Evolutionary conservation across 2,113 vertebrate species (phyloP).

Genomic region (Misgurnus anguillicaudatus): DNA sequence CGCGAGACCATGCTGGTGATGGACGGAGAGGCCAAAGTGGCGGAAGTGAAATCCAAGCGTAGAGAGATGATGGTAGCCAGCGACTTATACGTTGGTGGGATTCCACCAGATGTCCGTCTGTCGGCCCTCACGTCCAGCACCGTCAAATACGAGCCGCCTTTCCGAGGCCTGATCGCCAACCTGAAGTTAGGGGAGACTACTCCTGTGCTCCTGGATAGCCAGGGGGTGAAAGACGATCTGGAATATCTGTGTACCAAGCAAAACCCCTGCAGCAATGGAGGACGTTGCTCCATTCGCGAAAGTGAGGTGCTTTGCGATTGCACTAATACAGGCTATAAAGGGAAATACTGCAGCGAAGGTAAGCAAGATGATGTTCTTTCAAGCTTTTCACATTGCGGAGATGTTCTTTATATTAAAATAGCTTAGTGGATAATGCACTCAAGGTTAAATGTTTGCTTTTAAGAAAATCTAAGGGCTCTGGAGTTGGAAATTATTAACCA

Average conservation of each 20-base stretch:
- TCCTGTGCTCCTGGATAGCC: constrained; percentile 83
- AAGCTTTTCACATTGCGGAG: background rate
- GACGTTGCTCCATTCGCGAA: constrained; percentile 82
- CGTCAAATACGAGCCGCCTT: constrained; percentile 92
- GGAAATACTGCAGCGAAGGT: constrained; percentile 93
- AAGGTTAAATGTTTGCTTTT: constrained; percentile 47
- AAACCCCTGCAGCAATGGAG: constrained; percentile 87
- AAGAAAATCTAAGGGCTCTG: constrained; percentile 27
- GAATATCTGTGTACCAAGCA: constrained; percentile 83
- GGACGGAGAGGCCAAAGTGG: constrained; percentile 84
- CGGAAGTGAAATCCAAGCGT: constrained; percentile 87
- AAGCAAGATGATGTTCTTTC: constrained; percentile 48
- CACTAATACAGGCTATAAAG: constrained; percentile 84
- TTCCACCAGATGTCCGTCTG: constrained; percentile 90
- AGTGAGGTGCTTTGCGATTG: constrained; percentile 89
- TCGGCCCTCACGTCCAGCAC: constrained; percentile 92
- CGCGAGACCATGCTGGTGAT: constrained; percentile 82
- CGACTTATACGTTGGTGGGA: constrained; percentile 90
- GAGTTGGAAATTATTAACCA: constrained; percentile 28
- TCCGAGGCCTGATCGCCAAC: constrained; percentile 84
- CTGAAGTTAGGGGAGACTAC: constrained; percentile 84
- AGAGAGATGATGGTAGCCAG: constrained; percentile 89
- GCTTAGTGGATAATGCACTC: background rate
- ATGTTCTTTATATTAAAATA: constrained; percentile 18
- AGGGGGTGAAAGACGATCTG: constrained; percentile 84